Evolutionary conservation across 1,140 invertebrate species (phyloP).

Genomic region (Hycleus cichorii): DNA sequence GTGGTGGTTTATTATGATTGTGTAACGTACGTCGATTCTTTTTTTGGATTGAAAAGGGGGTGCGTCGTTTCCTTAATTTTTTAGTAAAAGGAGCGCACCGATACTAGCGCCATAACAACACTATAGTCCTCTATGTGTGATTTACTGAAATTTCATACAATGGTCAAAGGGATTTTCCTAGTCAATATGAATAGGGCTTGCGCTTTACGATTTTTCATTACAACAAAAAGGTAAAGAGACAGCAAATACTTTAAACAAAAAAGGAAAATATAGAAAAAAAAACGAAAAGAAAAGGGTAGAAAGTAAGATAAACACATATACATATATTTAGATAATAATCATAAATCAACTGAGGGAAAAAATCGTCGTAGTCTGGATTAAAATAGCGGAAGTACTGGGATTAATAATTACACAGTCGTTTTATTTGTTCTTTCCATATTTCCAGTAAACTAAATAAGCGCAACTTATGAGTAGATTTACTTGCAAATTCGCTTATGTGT

Average conservation of each 20-base stretch:
- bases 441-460: too few relatives aligned
- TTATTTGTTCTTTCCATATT: too few relatives aligned
- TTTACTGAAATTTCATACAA: neutral
- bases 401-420: too few relatives aligned
- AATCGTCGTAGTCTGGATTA: too few relatives aligned
- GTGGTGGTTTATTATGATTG: neutral
- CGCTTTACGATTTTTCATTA: neutral
- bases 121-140: neutral
- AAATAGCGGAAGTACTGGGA: too few relatives aligned
- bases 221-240: neutral
- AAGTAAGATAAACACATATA: neutral
- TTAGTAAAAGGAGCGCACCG: neutral
- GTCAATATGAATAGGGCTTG: constrained; percentile 10
- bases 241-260: neutral
- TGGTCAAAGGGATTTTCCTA: neutral
- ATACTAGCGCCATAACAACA: neutral
- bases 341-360: too few relatives aligned
- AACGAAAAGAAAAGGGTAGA: neutral
- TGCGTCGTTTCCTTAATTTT: too few relatives aligned
- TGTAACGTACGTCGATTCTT: neutral
- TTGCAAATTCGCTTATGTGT: too few relatives aligned
- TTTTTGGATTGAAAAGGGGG: neutral
- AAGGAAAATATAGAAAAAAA: neutral
- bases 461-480: too few relatives aligned
- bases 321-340: too few relatives aligned